Percentiles rank a stretch among this genome's conserved stretches.
Conservation (phyloP, 2,113 vertebrate genomes). For the Corapipo altera region DNA sequence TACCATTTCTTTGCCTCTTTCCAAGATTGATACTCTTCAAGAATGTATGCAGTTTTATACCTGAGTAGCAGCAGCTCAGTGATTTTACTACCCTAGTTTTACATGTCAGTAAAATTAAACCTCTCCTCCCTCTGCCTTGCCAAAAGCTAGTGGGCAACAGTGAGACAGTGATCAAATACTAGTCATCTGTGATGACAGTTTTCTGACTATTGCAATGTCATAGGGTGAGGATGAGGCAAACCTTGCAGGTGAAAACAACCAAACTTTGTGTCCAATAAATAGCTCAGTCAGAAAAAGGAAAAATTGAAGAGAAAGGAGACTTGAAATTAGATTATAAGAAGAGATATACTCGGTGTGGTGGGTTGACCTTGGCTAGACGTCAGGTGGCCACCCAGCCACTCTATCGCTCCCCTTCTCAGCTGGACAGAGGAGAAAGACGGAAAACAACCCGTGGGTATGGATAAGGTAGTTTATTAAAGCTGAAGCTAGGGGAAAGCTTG, state of each 20-base stretch:
- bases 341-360: neutral
- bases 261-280: neutral
- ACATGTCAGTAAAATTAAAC: neutral
- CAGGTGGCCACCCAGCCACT: too few species aligned
- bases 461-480: too few species aligned
- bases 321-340: neutral
- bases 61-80: neutral
- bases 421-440: too few species aligned
- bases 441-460: too few species aligned
- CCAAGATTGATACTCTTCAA: neutral
- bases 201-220: neutral
- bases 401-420: too few species aligned
- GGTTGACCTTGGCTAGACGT: too few species aligned
- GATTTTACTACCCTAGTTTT: neutral
- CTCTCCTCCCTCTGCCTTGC: accelerated
- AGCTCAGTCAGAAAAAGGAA: neutral
- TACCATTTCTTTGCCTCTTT: neutral
- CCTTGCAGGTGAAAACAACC: neutral
- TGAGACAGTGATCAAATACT: neutral
- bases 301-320: neutral
- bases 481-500: too few species aligned
- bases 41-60: neutral
- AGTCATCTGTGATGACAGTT: neutral
- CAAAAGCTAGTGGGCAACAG: neutral
- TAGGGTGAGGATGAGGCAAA: neutral